Percentiles rank a stretch among this genome's conserved stretches.
Conservation (phyloP, 2,113 vertebrate species). For the Cercopithecus mona region DNA sequence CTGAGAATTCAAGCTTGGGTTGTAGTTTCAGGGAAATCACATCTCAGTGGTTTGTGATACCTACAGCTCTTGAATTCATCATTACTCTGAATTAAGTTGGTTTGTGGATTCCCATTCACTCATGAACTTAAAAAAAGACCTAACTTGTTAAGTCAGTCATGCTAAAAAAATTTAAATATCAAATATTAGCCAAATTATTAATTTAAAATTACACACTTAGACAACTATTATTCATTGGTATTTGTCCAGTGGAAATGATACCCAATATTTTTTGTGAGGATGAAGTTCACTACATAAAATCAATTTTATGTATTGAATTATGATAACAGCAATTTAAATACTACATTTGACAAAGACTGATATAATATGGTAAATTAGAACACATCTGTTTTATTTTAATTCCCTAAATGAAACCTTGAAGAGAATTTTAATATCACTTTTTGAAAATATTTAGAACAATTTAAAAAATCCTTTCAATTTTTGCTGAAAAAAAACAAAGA, state of each 20-base stretch:
- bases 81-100: constrained; percentile 45
- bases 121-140: neutral
- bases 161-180: constrained; percentile 11
- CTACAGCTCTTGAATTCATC: neutral
- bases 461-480: constrained; percentile 46
- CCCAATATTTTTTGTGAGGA: constrained; percentile 27
- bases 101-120: neutral
- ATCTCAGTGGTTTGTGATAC: neutral
- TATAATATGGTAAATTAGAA: constrained; percentile 46
- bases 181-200: constrained; percentile 62
- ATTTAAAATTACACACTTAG: constrained; percentile 55
- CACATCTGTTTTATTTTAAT: neutral
- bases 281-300: constrained; percentile 39
- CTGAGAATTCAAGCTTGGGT: neutral
- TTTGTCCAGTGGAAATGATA: constrained; percentile 27
- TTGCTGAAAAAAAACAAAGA: constrained; percentile 59
- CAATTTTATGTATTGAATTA: neutral
- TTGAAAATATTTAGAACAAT: constrained; percentile 59
- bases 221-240: constrained; percentile 32
- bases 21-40: constrained; percentile 30
- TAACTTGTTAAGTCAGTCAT: neutral
- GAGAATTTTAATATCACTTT: constrained; percentile 50
- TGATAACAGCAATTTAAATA: constrained; percentile 28
- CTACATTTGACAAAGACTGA: constrained; percentile 36
- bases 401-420: constrained; percentile 38